Conservation (phyloP, 2,888 invertebrate genomes). For the Serrognathus titanus region DNA sequence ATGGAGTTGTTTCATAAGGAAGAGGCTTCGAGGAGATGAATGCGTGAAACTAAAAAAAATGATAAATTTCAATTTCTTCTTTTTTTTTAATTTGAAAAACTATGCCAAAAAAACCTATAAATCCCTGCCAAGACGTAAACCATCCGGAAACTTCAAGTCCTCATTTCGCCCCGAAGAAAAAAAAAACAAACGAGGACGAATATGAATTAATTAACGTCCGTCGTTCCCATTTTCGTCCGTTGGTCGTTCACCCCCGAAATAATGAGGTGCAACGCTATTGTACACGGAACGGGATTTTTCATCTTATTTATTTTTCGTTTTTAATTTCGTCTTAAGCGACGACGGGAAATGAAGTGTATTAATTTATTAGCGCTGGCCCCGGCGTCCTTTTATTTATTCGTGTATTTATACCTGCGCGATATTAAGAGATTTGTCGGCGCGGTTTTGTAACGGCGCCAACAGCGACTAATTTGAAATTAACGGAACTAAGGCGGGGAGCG, state of each 20-base stretch:
- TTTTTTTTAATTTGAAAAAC: no score
- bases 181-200: neutral
- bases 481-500: constrained; percentile 29
- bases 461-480: constrained; percentile 32
- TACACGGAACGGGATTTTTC: neutral
- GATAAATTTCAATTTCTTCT: no score
- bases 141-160: no score
- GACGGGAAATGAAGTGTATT: neutral
- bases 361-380: neutral
- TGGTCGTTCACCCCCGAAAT: neutral
- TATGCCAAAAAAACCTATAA: no score
- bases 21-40: no score
- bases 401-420: constrained; percentile 7
- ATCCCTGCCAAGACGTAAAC: no score
- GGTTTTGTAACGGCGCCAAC: constrained; percentile 24
- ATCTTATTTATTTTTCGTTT: neutral
- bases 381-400: neutral
- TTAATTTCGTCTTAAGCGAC: neutral
- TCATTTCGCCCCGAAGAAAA: neutral
- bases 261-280: neutral
- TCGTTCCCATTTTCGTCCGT: neutral
- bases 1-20: no score
- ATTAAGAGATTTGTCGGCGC: constrained; percentile 18
- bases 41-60: no score
- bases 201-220: neutral